Conservation (phyloP, 2,888 invertebrate genomes). For the Brachypalpus laphriformis region DNA sequence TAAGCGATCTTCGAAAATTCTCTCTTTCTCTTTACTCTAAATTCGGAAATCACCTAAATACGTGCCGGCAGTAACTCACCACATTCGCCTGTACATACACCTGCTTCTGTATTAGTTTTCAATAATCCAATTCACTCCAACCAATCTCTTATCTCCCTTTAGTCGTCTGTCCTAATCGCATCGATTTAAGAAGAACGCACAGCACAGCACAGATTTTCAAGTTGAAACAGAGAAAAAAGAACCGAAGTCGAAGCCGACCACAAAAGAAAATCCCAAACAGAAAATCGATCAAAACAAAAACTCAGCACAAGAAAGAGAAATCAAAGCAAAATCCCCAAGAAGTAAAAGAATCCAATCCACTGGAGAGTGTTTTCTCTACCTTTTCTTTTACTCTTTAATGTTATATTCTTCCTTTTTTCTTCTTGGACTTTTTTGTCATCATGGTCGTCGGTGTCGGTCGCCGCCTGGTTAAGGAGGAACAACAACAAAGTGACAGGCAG, state of each 20-base stretch:
- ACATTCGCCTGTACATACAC: not conserved
- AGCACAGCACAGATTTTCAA: not conserved
- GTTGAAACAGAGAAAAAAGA: not conserved
- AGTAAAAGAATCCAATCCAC: not conserved
- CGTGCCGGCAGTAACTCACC: not conserved
- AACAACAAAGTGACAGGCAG: constrained; percentile 19
- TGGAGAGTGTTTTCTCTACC: not conserved
- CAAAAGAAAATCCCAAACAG: constrained; percentile 4
- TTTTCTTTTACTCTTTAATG: not conserved
- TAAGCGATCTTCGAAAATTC: not conserved
- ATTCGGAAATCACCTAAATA: not conserved
- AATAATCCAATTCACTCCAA: not conserved
- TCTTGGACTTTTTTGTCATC: constrained; percentile 21
- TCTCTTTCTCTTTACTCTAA: not conserved
- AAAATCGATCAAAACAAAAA: constrained; percentile 19
- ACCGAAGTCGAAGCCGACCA: not conserved
- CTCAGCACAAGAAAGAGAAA: not conserved
- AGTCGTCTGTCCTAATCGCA: not conserved
- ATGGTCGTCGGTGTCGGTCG: not conserved
- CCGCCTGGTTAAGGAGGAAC: constrained; percentile 6
- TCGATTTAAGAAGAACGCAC: not conserved
- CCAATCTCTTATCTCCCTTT: not conserved
- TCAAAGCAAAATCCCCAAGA: not conserved
- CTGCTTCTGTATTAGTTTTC: not conserved
- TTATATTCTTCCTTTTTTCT: not conserved